Base-by-base conservation (phyloP, 2,797 vertebrate species). In the Poeciliopsis gracilis region DNA sequence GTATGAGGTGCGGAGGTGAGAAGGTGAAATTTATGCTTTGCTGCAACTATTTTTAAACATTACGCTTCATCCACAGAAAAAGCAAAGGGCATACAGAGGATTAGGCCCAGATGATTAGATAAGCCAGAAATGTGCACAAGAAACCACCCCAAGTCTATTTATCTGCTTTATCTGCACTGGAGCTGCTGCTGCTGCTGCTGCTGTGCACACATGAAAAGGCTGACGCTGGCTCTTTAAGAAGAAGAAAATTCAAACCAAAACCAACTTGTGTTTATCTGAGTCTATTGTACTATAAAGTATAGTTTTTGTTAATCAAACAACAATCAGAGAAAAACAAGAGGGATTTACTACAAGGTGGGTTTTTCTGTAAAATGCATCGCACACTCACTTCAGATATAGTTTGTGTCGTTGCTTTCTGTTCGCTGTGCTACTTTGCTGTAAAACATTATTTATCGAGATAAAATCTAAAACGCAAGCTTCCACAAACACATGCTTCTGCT, bases 21-120 rank as follows among this genome's bases (percentile, higher is more conserved):
- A 46, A 66, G 70, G 81, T 78, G 46, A 86, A 81, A 89, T 84
- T 51, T 72, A 78, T 25, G 73, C 86, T 82, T 81, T 57, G 75
- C 1, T 80, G 78, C 78, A 85, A 77, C 73, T 87, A 80, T 86
- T 87, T 78, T 63, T 82, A 87, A 88, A 81, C 75, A 84, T 67
- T 30, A 78, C 0, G 53, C 76, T 80, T 82, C 77, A 79, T 77
- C 46, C n/a, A 38, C 41, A 80, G 46, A 55, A 75, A 59, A 80
- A 70, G 88, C 79, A 77, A 73, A 75, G 69, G 23, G 61, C 66
- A 49, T 30, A 53, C 20, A 75, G 70, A 76, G 79, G 81, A 79
- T 84, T 82, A 71, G 46, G 43, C 55, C 46, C 30, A 81, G 70
- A 84, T 79, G 76, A 82, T 81, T 33, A 84, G 77, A 83, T 85